phyloP scores from a whole-genome alignment of 2,797 vertebrate genomes.

The Protonibea diacanthus region DNA sequence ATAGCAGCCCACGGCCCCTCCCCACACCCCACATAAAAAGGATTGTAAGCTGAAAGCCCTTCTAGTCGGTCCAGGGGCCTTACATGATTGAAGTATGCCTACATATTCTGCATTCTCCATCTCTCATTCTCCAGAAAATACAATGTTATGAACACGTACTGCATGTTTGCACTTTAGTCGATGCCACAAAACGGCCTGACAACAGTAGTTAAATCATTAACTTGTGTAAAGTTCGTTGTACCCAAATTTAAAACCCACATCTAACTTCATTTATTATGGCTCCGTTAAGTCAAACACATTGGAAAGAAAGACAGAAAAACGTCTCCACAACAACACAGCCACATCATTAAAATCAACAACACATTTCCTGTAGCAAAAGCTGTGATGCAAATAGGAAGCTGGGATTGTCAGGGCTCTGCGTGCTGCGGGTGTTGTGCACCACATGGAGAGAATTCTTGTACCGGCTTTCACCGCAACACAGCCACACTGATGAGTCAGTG shows the following conservation, averaged over 20 bases:
- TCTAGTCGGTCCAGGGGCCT: conserved; percentile 38
- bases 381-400: conserved; percentile 55
- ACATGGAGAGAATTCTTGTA: conserved; percentile 75
- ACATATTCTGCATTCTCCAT: conserved; percentile 25
- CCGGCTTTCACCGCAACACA: conserved; percentile 64
- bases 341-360: conserved; percentile 59
- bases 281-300: neutral
- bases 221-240: neutral
- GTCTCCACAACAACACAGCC: conserved; percentile 23
- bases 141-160: neutral
- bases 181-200: neutral
- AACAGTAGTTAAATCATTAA: neutral
- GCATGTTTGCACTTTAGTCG: neutral
- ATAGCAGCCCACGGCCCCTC: conserved; percentile 69
- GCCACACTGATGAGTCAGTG: conserved; percentile 65
- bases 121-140: neutral
- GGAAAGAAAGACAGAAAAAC: neutral
- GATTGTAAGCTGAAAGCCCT: conserved; percentile 70
- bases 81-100: conserved; percentile 53
- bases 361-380: conserved; percentile 65
- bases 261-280: conserved; percentile 2
- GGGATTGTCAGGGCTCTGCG: conserved; percentile 48
- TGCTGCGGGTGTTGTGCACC: conserved; percentile 64
- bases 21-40: conserved; percentile 67
- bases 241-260: neutral